Conservation (phyloP, 2,888 invertebrate genomes). For the Tortricodes alternella region DNA sequence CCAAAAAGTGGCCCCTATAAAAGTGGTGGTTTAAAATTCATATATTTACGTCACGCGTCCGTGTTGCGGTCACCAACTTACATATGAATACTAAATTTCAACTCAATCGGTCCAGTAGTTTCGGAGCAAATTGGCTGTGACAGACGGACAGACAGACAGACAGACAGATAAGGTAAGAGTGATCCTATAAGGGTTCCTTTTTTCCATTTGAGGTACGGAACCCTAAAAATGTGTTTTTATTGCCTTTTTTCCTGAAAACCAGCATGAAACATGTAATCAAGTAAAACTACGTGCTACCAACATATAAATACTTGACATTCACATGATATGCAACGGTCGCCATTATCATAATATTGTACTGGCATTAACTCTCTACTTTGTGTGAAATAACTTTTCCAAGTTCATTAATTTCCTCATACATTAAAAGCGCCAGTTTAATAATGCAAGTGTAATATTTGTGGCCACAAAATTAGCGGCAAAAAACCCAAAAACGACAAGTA, state of each 20-base stretch:
- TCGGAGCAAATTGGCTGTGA: too few relatives aligned
- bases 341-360: conserved; percentile 21
- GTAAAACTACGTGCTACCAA: not conserved
- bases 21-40: too few relatives aligned
- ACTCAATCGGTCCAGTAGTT: too few relatives aligned
- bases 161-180: too few relatives aligned
- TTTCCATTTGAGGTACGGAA: too few relatives aligned
- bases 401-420: conserved; percentile 74
- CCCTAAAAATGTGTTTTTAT: too few relatives aligned
- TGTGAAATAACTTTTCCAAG: conserved; percentile 57
- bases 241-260: not conserved
- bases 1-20: too few relatives aligned
- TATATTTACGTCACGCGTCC: too few relatives aligned
- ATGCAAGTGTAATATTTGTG: conserved; percentile 54
- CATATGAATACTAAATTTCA: too few relatives aligned
- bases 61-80: too few relatives aligned
- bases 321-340: not conserved
- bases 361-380: conserved; percentile 40
- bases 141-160: too few relatives aligned
- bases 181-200: too few relatives aligned
- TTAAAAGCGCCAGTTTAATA: conserved; percentile 71
- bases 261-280: not conserved
- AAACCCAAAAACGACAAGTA: not conserved
- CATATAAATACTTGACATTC: not conserved
- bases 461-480: conserved; percentile 40